Percentiles rank a stretch among this genome's conserved stretches.
These are phyloP conservation scores for Ceratothoa steindachneri DNA, from an alignment of 2,888 invertebrate species.

Conservation along the genomic window DNA sequence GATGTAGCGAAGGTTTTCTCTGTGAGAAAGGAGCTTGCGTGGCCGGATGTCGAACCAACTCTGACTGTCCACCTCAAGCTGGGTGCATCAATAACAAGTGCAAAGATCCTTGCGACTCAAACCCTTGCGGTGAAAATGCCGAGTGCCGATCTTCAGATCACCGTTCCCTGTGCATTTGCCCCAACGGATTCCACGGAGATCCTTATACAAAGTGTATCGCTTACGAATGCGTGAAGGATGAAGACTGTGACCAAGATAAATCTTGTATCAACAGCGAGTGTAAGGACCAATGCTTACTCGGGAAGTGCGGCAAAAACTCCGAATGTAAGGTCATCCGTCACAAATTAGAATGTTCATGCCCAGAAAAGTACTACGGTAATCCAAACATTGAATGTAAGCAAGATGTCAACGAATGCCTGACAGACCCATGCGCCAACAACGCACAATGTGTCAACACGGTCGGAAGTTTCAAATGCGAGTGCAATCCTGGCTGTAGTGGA, in stretches of 20 bases:
- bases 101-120: slow-evolving; percentile 64
- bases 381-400: slow-evolving; percentile 72
- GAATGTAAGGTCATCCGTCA: slow-evolving; percentile 50
- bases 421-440: slow-evolving; percentile 78
- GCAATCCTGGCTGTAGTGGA: slow-evolving; percentile 73
- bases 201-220: slow-evolving; percentile 73
- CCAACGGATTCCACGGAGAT: slow-evolving; percentile 72
- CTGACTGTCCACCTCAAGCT: slow-evolving; percentile 72
- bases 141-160: slow-evolving; percentile 51
- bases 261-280: slow-evolving; percentile 73
- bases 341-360: slow-evolving; percentile 75
- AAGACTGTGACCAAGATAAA: slow-evolving; percentile 55
- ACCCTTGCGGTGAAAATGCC: slow-evolving; percentile 60
- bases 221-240: slow-evolving; percentile 49
- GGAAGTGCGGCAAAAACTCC: slow-evolving; percentile 81
- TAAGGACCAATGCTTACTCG: slow-evolving; percentile 68
- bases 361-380: slow-evolving; percentile 72
- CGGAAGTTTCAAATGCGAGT: slow-evolving; percentile 70
- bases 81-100: slow-evolving; percentile 63
- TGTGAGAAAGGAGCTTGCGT: slow-evolving; percentile 65
- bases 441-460: slow-evolving; percentile 73
- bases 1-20: slow-evolving; percentile 71
- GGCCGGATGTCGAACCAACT: slow-evolving; percentile 73
- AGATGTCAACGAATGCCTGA: slow-evolving; percentile 50
- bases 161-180: slow-evolving; percentile 74